These are phyloP conservation scores for Pseudorectes ferrugineus DNA, from an alignment of 2,113 vertebrate genomes.

Conservation along the genomic window DNA sequence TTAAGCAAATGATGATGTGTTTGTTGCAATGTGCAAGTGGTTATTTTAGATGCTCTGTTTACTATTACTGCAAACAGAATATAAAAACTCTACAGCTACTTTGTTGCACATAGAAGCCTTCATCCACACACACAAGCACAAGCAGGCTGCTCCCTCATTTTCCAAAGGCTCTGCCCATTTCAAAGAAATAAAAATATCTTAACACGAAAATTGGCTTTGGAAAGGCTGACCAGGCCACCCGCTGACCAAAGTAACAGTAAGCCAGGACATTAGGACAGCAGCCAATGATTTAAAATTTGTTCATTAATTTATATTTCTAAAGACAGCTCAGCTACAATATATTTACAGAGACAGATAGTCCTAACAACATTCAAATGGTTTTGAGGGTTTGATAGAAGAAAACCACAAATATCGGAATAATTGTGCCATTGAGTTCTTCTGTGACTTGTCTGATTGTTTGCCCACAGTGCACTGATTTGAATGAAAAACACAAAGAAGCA, in stretches of 20 bases:
- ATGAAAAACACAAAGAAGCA: neutral
- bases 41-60: conserved; percentile 87
- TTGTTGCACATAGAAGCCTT: conserved; percentile 50
- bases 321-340: neutral
- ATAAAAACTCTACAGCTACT: conserved; percentile 74
- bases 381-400: neutral
- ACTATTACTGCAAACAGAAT: conserved; percentile 80
- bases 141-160: conserved; percentile 49
- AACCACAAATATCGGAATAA: neutral
- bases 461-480: neutral
- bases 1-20: conserved; percentile 92
- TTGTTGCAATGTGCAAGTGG: conserved; percentile 85
- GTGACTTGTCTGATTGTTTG: neutral
- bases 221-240: conserved; percentile 41
- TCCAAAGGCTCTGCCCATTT: conserved; percentile 53
- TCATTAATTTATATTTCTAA: conserved; percentile 32
- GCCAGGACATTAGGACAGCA: conserved; percentile 23
- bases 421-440: neutral
- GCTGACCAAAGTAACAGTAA: conserved; percentile 31
- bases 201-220: conserved; percentile 42
- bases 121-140: conserved; percentile 36
- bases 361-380: neutral
- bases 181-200: conserved; percentile 60
- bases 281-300: neutral
- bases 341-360: neutral